Conservation (phyloP, 2,113 vertebrate species). For the Morone saxatilis region DNA sequence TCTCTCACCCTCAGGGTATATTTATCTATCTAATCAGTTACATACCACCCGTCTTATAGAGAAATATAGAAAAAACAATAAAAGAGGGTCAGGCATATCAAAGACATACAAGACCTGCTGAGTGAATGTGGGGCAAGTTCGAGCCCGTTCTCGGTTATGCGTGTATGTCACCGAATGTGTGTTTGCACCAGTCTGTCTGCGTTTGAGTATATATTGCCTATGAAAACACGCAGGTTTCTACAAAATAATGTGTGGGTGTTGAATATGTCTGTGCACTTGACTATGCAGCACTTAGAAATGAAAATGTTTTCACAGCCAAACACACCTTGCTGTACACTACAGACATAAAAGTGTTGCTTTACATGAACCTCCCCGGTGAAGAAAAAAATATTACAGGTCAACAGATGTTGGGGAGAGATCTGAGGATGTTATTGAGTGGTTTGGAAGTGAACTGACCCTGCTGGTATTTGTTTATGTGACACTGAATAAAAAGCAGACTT, state of each 20-base stretch:
- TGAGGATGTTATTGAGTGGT: constrained; percentile 63
- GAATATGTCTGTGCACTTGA: constrained; percentile 16
- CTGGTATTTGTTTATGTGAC: constrained; percentile 77
- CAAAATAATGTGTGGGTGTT: constrained; percentile 65
- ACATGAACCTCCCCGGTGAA: constrained; percentile 5
- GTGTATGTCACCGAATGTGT: constrained; percentile 16
- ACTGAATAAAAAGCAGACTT: constrained; percentile 73
- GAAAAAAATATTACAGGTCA: constrained; percentile 37
- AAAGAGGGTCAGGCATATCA: constrained; percentile 83
- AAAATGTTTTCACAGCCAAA: constrained; percentile 40
- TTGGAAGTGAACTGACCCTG: constrained; percentile 57
- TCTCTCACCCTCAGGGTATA: constrained; percentile 78
- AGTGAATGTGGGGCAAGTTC: constrained; percentile 68
- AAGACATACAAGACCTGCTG: constrained; percentile 76
- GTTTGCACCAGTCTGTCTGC: constrained; percentile 37
- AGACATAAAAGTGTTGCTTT: constrained; percentile 26
- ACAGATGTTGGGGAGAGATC: constrained; percentile 64
- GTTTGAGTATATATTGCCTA: constrained; percentile 49
- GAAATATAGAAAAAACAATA: constrained; percentile 80
- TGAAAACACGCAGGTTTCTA: constrained; percentile 65
- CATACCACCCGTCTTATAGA: constrained; percentile 80
- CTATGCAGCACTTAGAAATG: constrained; percentile 1
- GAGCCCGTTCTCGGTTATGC: constrained; percentile 43
- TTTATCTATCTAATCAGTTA: constrained; percentile 83
- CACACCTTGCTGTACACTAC: constrained; percentile 18